These are phyloP conservation scores for Leptinotarsa defecta DNA, from an alignment of 1,140 invertebrate species.

Conservation along the genomic window DNA sequence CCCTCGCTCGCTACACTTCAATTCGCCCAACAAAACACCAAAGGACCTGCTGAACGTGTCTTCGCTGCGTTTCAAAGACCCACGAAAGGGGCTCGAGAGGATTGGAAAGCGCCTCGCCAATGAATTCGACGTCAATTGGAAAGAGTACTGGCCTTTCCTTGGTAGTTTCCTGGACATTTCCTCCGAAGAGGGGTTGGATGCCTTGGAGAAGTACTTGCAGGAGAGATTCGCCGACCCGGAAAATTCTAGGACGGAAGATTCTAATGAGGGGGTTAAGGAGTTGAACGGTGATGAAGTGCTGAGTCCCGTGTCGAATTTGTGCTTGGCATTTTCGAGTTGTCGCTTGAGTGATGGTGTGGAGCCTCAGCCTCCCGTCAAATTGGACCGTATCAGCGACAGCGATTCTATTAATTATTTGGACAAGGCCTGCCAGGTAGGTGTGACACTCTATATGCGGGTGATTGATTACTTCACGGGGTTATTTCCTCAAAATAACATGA, in stretches of 20 bases:
- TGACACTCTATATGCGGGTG: no score
- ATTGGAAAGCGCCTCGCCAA: slow-evolving; percentile 79
- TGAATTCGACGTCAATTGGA: slow-evolving; percentile 79
- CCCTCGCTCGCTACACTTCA: slow-evolving; percentile 58
- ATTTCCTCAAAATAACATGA: no score
- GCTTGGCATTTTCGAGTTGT: slow-evolving; percentile 61
- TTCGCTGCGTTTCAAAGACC: slow-evolving; percentile 71
- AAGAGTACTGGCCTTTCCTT: slow-evolving; percentile 90
- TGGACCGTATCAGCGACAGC: slow-evolving; percentile 27
- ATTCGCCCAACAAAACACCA: slow-evolving; percentile 37
- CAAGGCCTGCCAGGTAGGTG: slow-evolving; percentile 9
- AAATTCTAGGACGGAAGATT: not conserved
- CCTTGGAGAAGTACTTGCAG: slow-evolving; percentile 13
- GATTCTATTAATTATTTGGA: slow-evolving; percentile 36
- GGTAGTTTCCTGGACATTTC: slow-evolving; percentile 77
- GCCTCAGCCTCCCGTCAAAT: slow-evolving; percentile 7
- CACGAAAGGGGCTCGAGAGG: slow-evolving; percentile 82
- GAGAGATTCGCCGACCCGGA: not conserved
- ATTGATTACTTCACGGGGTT: no score
- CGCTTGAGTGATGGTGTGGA: slow-evolving; percentile 53
- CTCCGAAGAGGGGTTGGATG: slow-evolving; percentile 68
- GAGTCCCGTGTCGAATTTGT: slow-evolving; percentile 64
- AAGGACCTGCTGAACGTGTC: slow-evolving; percentile 35
- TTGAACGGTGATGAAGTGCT: slow-evolving; percentile 33
- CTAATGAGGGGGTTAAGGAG: not conserved